Base-by-base conservation (phyloP, 2,888 invertebrate species). In the Heliconius hortense region DNA sequence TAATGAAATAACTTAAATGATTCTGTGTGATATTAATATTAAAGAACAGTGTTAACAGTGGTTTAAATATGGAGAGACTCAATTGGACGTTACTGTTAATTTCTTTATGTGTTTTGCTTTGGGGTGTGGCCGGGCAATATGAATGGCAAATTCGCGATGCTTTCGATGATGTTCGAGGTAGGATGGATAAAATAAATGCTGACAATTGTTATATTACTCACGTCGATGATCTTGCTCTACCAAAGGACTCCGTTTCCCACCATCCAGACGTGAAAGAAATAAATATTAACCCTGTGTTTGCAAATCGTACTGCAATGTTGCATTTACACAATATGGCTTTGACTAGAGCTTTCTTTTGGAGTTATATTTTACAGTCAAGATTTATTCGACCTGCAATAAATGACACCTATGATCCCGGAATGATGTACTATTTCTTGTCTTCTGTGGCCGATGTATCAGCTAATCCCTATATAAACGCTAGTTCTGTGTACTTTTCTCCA, bases 291-390 rank as follows among this genome's bases (percentile, higher is more conserved):
- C 97, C 98, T 15, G 96, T 99, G 72, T 98, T 98, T 84, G 98
- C 98, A 0, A 99, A 99, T 92, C 95, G 99, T 83, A 99, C 99
- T 0, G 97, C 97, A 35, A 90, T 99, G 82, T 92, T 99, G 75
- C 98, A 99, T 93, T 93, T 99, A 76, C 99, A 99, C 89, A 99
- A 99, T 89, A 97, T 99, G 96, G 99, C 99, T n/a, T 94, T 99
- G 87, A 98, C 97, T 88, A 94, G 99, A 82, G 98, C 98, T 1
- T 99, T 98, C 90, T 99, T 98, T 89, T 99, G 98, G 97, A 98
- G 98, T 89, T 98, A 98, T 82, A 97, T 98, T 76, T 95, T 98
- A 0, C 98, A 98, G 87, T 97, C 98, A 39, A 95, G 98, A 79
- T 98, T 98, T 83, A 98, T 98, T 81, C 94, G 98, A 43, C 98